phyloP scores from a whole-genome alignment of 1,140 invertebrate species.

The Ceratina calcarata region DNA sequence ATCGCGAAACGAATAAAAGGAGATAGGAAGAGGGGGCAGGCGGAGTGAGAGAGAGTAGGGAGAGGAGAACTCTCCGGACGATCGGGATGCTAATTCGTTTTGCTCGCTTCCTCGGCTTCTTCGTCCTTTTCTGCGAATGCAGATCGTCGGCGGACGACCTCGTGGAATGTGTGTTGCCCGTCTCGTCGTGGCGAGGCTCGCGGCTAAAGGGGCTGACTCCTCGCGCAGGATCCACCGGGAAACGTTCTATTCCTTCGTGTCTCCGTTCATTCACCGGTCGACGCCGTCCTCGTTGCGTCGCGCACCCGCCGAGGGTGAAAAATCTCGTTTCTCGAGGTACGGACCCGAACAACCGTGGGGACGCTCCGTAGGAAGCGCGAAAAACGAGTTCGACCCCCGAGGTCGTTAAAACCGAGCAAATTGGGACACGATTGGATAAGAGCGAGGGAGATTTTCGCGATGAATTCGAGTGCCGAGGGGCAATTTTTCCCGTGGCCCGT shows the following conservation, averaged over 20 bases:
- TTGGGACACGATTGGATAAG: background rate
- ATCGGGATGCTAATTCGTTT: conserved; percentile 67
- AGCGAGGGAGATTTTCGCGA: background rate
- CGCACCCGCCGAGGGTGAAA: background rate
- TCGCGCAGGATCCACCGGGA: conserved; percentile 36
- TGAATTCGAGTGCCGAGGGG: background rate
- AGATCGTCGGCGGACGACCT: conserved; percentile 63
- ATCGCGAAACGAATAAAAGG: background rate
- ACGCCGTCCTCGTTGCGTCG: background rate
- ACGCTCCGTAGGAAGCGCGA: background rate
- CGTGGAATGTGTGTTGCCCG: conserved; percentile 60
- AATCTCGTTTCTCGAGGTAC: conserved; percentile 2
- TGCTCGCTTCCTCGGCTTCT: conserved; percentile 63
- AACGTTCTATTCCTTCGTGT: background rate
- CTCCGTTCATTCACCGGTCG: conserved; percentile 24
- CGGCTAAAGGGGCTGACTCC: conserved; percentile 43
- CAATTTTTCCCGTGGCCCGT: background rate
- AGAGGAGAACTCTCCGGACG: conserved; percentile 36
- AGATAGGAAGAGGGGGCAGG: background rate
- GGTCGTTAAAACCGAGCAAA: conserved; percentile 4
- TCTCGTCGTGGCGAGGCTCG: conserved; percentile 38
- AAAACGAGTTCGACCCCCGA: background rate
- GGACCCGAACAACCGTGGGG: background rate
- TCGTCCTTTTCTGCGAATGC: conserved; percentile 67
- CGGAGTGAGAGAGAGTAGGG: background rate